Evolutionary conservation across 2,888 invertebrate genomes (phyloP), one percentile per base, ranked within the genome.

Genomic region (Trichogramma evanescens): DNA sequence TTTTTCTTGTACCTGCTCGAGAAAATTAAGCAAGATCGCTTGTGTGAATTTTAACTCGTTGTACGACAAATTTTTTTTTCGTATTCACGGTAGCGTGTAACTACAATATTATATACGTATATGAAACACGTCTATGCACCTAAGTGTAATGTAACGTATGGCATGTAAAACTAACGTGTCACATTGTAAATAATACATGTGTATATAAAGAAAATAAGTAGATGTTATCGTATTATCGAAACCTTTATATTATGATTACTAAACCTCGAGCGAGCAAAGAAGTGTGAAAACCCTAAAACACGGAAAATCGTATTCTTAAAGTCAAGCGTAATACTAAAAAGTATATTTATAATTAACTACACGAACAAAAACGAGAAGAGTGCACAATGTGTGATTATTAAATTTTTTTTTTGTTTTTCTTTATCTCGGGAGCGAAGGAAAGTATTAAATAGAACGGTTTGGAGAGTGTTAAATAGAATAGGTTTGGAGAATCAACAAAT

Each of bases 181-280:
- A 60, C 13, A 10, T 26, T 63, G 63, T 63, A 63, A 58, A 63
- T 63, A 63, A 38, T 49, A 13, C 53, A 49, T 63, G 58, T 61
- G 61, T 56, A 63, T 63, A 63, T 40, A 42, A 50, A 50, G 6
- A 51, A 51, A 48, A 39, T 13, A 43, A 13, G 42, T 57, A 40
- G n/a, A 49, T 56, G 56, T 9, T 26, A 26, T 26, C 26, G 26
- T 26, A 26, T 26, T 26, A 26, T 26, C 26, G 26, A 26, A 26
- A 26, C 26, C 26, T 26, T 26, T 26, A 26, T 26, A 26, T 26
- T 26, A 26, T 26, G 1, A 26, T 26, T 26, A 26, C 26, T 26
- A 26, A 26, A 26, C 26, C 26, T 26, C 26, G 26, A 26, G 26
- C 26, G 26, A 26, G 26, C 26, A 26, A 26, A 26, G 26, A 26